A percentile compares a stretch with the other conserved stretches of the same genome.
These are phyloP conservation scores for Cydia amplana DNA, from an alignment of 1,140 invertebrate genomes.

Conservation along the genomic window DNA sequence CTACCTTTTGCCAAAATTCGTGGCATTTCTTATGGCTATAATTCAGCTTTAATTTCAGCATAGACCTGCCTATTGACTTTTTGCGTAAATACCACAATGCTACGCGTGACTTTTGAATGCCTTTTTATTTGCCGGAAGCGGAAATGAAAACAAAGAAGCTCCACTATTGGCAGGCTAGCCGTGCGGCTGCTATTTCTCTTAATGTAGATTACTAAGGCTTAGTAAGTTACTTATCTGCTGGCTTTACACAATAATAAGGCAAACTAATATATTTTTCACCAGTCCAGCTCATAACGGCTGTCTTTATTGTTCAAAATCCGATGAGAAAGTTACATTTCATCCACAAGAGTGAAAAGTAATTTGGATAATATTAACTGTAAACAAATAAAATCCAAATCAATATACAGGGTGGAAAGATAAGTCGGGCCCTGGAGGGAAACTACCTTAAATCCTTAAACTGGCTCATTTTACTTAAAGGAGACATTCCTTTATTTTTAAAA, in stretches of 20 bases:
- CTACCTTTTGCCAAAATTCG: not conserved
- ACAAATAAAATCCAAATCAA: too few species aligned
- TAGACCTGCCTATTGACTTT: conserved; percentile 14
- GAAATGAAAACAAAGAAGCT: not conserved
- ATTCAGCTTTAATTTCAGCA: not conserved
- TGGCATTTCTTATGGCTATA: not conserved
- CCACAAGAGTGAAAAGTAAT: too few species aligned
- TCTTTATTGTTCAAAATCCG: too few species aligned
- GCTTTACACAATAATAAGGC: not conserved
- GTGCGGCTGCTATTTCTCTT: not conserved
- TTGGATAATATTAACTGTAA: too few species aligned
- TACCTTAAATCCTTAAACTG: too few species aligned
- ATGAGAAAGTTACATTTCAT: too few species aligned
- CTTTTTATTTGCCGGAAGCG: not conserved
- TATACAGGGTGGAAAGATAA: too few species aligned
- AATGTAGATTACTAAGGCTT: not conserved
- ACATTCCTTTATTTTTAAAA: too few species aligned
- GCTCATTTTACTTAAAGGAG: too few species aligned
- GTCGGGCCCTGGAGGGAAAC: too few species aligned
- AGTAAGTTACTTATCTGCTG: not conserved
- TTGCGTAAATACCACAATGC: conserved; percentile 16
- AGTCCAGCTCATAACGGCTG: too few species aligned
- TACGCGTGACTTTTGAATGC: conserved; percentile 11
- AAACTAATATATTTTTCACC: too few species aligned
- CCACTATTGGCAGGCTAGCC: not conserved